A percentile compares a stretch with the other conserved stretches of the same genome.
Conservation (phyloP, 2,797 vertebrate genomes). For the Arctocebus calabarensis region DNA sequence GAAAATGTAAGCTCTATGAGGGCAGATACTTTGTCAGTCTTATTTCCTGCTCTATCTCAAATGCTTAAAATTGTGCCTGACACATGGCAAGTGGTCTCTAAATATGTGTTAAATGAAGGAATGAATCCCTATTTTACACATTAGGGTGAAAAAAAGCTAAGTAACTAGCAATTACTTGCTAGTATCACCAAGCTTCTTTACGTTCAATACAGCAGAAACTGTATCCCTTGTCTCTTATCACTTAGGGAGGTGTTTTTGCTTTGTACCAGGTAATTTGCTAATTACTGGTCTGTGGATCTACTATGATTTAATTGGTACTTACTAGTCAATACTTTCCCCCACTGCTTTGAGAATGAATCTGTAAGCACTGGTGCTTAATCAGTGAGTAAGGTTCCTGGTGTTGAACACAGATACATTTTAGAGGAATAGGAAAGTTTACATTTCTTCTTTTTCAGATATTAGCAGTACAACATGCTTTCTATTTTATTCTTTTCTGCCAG, state of each 20-base stretch:
- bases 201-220: not conserved
- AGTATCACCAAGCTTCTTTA: not conserved
- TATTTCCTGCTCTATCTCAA: not conserved
- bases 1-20: not conserved
- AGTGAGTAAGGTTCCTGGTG: not conserved
- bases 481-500: not conserved
- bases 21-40: not conserved
- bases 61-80: not conserved
- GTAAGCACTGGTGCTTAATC: constrained; percentile 16
- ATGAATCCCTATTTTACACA: not conserved
- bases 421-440: constrained; percentile 17
- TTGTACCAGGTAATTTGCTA: constrained; percentile 37
- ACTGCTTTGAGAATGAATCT: constrained; percentile 14
- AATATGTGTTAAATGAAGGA: not conserved
- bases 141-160: constrained; percentile 21
- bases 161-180: constrained; percentile 2
- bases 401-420: not conserved
- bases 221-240: not conserved
- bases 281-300: not conserved
- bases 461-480: constrained; percentile 5
- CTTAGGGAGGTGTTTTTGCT: constrained; percentile 18
- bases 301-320: constrained; percentile 45
- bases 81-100: not conserved
- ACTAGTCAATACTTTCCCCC: not conserved
- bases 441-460: constrained; percentile 39